phyloP scores from a whole-genome alignment of 2,113 vertebrate genomes.

The Gallinago jamesoni region DNA sequence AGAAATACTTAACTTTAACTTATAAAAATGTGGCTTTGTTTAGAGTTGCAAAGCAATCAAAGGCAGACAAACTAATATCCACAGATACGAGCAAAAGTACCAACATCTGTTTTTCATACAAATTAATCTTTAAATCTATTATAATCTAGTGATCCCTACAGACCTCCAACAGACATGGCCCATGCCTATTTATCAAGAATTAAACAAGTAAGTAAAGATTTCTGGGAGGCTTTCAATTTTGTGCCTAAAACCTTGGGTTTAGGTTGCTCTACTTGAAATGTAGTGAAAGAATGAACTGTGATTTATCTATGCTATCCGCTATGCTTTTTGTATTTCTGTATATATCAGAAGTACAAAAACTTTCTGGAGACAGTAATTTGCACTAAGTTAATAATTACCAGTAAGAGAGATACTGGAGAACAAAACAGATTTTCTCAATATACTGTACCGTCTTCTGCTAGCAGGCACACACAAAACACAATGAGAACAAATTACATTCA shows the following conservation, averaged over 20 bases:
- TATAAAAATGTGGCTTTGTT: no score
- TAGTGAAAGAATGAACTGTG: neutral
- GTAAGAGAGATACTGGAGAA: neutral
- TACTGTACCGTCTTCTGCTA: neutral
- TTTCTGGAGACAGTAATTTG: neutral
- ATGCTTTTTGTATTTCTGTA: neutral
- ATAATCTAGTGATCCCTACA: neutral
- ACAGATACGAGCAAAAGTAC: neutral
- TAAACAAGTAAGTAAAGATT: neutral
- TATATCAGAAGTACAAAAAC: neutral
- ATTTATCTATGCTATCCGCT: neutral
- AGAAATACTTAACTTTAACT: neutral
- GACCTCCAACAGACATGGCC: neutral
- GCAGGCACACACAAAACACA: slow-evolving; percentile 35
- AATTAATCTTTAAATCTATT: neutral
- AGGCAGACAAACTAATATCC: neutral
- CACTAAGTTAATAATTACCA: neutral
- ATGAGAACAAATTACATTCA: slow-evolving; percentile 49
- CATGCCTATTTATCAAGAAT: neutral
- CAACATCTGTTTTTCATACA: neutral
- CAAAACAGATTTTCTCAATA: neutral
- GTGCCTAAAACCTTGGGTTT: neutral
- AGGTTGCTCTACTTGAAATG: neutral
- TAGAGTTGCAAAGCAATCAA: neutral
- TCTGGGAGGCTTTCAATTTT: neutral